Evolutionary conservation across 2,888 invertebrate genomes (phyloP), one percentile per base, ranked within the genome.

Genomic region (Augiades crinisus): DNA sequence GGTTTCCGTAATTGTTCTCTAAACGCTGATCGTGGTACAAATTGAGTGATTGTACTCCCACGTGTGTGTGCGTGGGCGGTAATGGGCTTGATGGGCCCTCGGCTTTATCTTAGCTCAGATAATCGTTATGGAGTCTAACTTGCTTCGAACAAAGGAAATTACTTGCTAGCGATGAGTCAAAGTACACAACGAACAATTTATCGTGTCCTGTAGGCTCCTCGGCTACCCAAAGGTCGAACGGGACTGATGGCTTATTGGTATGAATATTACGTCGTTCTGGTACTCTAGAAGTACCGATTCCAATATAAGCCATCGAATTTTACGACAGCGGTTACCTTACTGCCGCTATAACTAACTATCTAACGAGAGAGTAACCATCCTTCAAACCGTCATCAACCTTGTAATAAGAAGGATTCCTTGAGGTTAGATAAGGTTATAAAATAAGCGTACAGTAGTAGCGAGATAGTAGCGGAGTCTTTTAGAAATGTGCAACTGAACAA

Each of bases 1-100:
- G 44, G 43, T 44, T 44, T 21, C 22, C 37, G 8, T 51, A 51
- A 51, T 51, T 51, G 30, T 19, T 37, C 50, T 30, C 8, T 36
- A 45, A 44, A 44, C 34, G 51, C 31, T 51, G 16, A 37, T 44
- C 14, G 37, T 37, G 33, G 52, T 53, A 54, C 54, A 60, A 60
- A 60, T 59, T 59, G 57, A 62, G 58, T 53, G 59, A 55, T 59
- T 55, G 58, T 59, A 46, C 51, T 57, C 61, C 61, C 57, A 57
- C 59, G 60, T 51, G 47, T 58, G 60, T 51, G 47, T 19, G 8
- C 19, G 46, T 54, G 54, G 56, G 56, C 54, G 46, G 33, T 47
- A 45, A 27, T 30, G 22, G 30, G 30, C 22, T 12, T 19, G 37
- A 46, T 53, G 56, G 46, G 31, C 40, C 16, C 45, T 17, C 27